A percentile compares a stretch with the other conserved stretches of the same genome.
Evolutionary conservation across 2,888 invertebrate genomes (phyloP).

Genomic region (Andrena bicolor): DNA sequence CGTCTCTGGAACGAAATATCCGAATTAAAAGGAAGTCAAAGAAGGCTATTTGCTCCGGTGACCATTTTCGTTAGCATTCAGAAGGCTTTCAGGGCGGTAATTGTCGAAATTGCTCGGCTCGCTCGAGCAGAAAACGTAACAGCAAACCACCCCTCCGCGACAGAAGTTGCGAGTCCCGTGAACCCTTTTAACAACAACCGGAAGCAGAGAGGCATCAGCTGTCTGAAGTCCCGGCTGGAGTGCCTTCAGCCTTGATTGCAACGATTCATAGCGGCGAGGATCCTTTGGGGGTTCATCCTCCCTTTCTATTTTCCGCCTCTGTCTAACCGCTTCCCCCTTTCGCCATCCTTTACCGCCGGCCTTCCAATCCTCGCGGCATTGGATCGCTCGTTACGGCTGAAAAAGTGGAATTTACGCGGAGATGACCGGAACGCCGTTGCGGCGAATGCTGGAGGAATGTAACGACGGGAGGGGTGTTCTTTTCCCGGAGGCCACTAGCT

Average conservation of each 20-base stretch:
- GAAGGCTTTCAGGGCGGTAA: conserved; percentile 36
- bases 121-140: conserved; percentile 28
- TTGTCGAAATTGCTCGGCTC: conserved; percentile 47
- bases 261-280: conserved; percentile 71
- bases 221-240: conserved; percentile 56
- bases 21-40: conserved; percentile 13
- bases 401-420: conserved; percentile 66
- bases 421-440: conserved; percentile 27
- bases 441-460: not conserved
- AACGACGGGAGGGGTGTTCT: not conserved
- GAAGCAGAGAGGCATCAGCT: conserved; percentile 70
- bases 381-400: conserved; percentile 63
- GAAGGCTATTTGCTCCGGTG: conserved; percentile 37
- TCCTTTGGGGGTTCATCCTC: conserved; percentile 38
- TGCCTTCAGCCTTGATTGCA: conserved; percentile 68
- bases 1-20: conserved; percentile 30
- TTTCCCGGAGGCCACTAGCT: conserved; percentile 4
- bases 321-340: conserved; percentile 31
- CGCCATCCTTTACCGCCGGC: conserved; percentile 35
- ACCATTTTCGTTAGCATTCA: conserved; percentile 46
- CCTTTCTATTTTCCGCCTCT: conserved; percentile 18
- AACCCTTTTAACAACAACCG: conserved; percentile 61
- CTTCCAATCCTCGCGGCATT: conserved; percentile 40
- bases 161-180: conserved; percentile 44
- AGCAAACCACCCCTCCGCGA: not conserved